Evolutionary conservation across 2,797 vertebrate genomes (phyloP), one percentile per base, ranked within the genome.

Genomic region (Meda fulgida): DNA sequence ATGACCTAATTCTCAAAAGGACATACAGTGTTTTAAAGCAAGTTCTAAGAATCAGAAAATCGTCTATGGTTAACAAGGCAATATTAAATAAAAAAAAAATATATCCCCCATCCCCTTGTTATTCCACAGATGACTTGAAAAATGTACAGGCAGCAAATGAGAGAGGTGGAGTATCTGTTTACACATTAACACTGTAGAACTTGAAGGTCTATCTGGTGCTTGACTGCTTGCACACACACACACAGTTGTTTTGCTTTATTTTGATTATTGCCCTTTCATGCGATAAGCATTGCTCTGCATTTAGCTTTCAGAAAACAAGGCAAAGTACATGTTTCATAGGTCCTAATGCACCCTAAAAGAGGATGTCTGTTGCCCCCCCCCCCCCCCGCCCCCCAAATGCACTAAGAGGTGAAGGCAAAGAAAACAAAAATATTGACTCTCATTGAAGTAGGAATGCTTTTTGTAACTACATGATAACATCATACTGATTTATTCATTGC

Each of bases 231-330:
- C 55, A 83, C 69, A 79, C 85, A 73, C 78, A 80, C 26, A 31
- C 31, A 80, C 26, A 78, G 43, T 79, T 85, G 79, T 87, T 84
- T 85, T 79, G 58, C 48, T 75, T 85, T 85, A 87, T 85, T 85
- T 73, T 85, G 83, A 85, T 87, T 85, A 70, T 79, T 83, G 80
- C 67, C 55, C 76, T 71, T 87, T 11, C 79, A 86, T 80, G 77
- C 67, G 67, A 78, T 66, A 80, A 81, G 66, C 73, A 51, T 40
- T 51, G 43, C 66, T 77, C 70, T 63, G 29, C 78, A 80, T 86
- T 78, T 85, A 83, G 53, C 55, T 34, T n/a, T 83, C 66, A 83
- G 81, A 77, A 48, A 73, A 43, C 77, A 75, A 77, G 63, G 13
- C 60, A 80, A 58, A 84, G 26, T 84, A 84, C 78, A 84, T 81